A percentile compares a stretch with the other conserved stretches of the same genome.
Conservation (phyloP, 2,113 vertebrate species). For the Eublepharis macularius region DNA sequence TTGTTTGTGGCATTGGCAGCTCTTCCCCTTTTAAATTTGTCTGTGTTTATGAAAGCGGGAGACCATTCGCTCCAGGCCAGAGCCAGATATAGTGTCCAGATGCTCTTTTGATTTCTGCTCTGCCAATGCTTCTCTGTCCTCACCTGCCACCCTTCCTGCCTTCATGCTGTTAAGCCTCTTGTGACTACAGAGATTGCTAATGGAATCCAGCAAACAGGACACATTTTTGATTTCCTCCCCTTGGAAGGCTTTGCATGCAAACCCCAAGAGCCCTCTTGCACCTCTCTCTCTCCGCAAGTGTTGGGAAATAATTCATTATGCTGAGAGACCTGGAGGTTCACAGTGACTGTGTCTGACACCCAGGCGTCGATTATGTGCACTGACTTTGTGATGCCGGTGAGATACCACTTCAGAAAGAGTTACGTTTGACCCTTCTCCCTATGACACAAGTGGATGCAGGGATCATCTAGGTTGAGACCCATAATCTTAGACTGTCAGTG, state of each 20-base stretch:
- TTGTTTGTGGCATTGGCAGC: constrained; percentile 4
- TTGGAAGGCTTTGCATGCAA: background rate
- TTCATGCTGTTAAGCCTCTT: fast-evolving
- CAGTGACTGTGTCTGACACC: background rate
- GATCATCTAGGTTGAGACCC: background rate
- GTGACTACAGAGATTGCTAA: background rate
- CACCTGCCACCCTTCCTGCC: background rate
- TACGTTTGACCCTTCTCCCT: background rate
- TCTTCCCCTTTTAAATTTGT: constrained; percentile 24
- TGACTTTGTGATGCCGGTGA: background rate
- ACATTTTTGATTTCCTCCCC: background rate
- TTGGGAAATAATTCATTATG: background rate
- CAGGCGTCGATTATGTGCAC: background rate
- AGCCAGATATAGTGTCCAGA: background rate
- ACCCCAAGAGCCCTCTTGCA: too few species aligned
- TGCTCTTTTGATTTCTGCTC: background rate
- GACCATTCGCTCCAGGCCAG: background rate
- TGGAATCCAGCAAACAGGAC: background rate
- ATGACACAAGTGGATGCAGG: background rate
- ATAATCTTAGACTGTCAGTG: too few species aligned
- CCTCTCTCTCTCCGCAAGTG: background rate
- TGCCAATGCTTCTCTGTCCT: background rate
- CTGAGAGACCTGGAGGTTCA: background rate
- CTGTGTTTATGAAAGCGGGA: constrained; percentile 4
- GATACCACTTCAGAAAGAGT: background rate